phyloP scores from a whole-genome alignment of 2,888 invertebrate species.

The Acleris emargana region DNA sequence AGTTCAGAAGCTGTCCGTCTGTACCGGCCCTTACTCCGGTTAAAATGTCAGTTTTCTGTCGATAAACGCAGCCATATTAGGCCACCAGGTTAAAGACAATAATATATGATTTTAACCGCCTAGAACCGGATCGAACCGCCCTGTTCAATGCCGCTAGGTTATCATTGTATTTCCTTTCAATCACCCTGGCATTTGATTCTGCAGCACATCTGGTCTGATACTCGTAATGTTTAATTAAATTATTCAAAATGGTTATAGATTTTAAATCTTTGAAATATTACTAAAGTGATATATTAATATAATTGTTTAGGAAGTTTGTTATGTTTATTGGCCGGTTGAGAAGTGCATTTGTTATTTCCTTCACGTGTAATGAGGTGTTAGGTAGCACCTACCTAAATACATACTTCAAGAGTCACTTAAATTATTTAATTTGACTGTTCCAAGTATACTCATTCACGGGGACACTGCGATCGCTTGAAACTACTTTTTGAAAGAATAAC shows the following conservation, averaged over 20 bases:
- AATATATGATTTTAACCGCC: no score
- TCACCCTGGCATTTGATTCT: not conserved
- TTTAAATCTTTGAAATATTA: slow-evolving; percentile 34
- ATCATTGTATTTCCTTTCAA: not conserved
- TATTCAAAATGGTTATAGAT: slow-evolving; percentile 18
- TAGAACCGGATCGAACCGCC: no score
- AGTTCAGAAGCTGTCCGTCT: no score
- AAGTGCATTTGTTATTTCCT: slow-evolving; percentile 11
- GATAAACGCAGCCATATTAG: no score
- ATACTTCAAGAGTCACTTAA: not conserved
- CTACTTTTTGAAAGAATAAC: no score
- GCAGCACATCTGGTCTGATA: slow-evolving; percentile 11
- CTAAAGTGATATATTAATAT: slow-evolving; percentile 36
- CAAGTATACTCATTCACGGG: no score
- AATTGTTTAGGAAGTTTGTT: slow-evolving; percentile 27
- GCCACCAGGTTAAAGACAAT: no score
- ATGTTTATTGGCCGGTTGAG: slow-evolving; percentile 26
- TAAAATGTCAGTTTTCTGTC: no score
- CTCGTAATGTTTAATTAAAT: slow-evolving; percentile 2
- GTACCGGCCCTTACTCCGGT: no score
- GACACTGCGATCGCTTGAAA: no score
- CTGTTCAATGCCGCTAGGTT: no score
- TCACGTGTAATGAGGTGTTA: not conserved
- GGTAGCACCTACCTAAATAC: not conserved
- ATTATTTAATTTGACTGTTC: no score